A percentile compares a stretch with the other conserved stretches of the same genome.
Evolutionary conservation across 2,113 vertebrate species (phyloP).

Genomic region (Eulemur rufifrons): DNA sequence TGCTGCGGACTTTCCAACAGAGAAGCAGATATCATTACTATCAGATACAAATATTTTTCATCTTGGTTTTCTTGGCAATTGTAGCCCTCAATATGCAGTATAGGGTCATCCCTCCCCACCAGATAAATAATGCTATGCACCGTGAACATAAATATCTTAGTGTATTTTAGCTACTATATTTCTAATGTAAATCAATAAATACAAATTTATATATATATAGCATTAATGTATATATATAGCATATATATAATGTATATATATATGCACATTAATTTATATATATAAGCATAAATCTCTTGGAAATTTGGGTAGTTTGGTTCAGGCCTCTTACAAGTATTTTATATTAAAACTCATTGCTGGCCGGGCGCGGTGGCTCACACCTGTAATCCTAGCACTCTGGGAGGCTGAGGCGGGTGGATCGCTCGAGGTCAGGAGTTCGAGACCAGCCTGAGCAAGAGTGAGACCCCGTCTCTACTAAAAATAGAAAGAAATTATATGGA

Average conservation of each 20-base stretch:
- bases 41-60: background rate
- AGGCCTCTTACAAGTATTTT: background rate
- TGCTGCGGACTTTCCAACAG: background rate
- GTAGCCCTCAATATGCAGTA: background rate
- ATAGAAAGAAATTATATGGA: too few relatives aligned
- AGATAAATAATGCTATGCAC: background rate
- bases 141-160: background rate
- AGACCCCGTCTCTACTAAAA: too few relatives aligned
- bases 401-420: too few relatives aligned
- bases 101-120: background rate
- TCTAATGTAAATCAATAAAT: background rate
- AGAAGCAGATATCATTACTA: background rate
- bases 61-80: background rate
- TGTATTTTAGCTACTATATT: background rate
- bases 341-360: background rate
- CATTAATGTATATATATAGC: background rate
- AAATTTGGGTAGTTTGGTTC: background rate
- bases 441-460: too few relatives aligned
- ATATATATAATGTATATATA: too few relatives aligned
- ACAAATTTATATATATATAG: background rate
- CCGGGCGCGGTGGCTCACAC: too few relatives aligned
- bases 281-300: background rate
- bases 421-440: too few relatives aligned
- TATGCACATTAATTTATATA: background rate
- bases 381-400: too few relatives aligned